These are phyloP conservation scores for Halcyon chelicuti DNA, from an alignment of 2,797 vertebrate genomes.

Conservation along the genomic window DNA sequence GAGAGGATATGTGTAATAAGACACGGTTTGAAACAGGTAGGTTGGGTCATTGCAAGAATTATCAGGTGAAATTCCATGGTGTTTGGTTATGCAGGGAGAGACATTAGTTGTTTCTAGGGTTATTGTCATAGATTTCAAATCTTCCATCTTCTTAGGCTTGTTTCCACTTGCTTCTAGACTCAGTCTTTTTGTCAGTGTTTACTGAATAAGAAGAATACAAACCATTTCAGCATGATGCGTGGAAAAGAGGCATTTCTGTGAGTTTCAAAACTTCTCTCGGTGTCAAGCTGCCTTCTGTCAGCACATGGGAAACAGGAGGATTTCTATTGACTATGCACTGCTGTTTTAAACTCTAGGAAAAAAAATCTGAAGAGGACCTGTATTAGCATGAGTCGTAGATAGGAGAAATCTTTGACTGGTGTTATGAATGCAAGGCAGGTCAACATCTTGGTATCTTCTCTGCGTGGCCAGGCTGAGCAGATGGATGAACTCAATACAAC, in stretches of 20 bases:
- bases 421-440: neutral
- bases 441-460: neutral
- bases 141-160: neutral
- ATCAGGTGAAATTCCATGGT: rapidly evolving
- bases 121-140: neutral
- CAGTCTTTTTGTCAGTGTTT: neutral
- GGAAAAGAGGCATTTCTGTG: neutral
- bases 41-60: neutral
- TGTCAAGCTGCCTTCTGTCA: neutral
- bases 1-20: neutral
- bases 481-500: neutral
- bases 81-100: neutral
- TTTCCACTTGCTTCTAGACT: neutral
- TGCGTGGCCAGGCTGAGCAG: neutral
- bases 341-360: neutral
- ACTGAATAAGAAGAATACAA: neutral
- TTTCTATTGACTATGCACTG: neutral
- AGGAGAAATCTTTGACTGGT: neutral
- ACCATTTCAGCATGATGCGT: neutral
- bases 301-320: neutral
- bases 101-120: neutral
- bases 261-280: neutral
- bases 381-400: neutral
- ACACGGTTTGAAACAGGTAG: neutral
- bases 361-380: neutral